Base-by-base conservation (phyloP, 2,113 vertebrate species). In the Petrocephalus zakoni region DNA sequence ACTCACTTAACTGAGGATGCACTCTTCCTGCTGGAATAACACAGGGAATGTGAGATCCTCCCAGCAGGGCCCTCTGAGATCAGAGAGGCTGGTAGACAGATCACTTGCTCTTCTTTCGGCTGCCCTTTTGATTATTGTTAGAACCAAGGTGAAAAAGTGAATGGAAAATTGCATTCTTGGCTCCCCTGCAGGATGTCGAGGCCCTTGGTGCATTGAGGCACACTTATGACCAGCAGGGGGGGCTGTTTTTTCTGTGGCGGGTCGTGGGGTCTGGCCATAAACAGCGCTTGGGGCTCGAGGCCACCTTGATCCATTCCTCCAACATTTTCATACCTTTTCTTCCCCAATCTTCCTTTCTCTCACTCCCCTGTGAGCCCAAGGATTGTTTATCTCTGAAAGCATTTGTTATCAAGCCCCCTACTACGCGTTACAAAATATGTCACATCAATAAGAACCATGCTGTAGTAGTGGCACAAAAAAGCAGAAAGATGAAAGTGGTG, bases 81-180 rank as follows among this genome's bases (percentile, higher is more conserved):
- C 90, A 93, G 93, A 93, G 92, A 92, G 90, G 85, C 37, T 64
- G 89, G 88, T 90, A 55, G 46, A 25, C 88, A 83, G 92, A 89
- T 90, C 93, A 88, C 91, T 93, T 90, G 55, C 52, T 46, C 91
- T 88, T 86, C 90, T 89, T 90, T 91, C 88, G 93, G 93, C 94
- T 89, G 87, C 92, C 85, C 90, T 94, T 86, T 93, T 94, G 92
- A 94, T 95, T 94, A 92, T 95, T 95, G 93, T 93, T 94, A 75
- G 93, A 94, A 94, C 92, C 90, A 90, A 78, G 92, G 92, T 92
- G 93, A 94, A 93, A 89, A 83, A 94, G 92, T 91, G 92, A 95
- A 92, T 94, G 94, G 94, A 96, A 96, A 95, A 92, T 94, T 87
- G 0, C 92, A 90, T 92, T 93, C 92, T 92, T 87, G 91, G 87